Conservation (phyloP, 2,113 vertebrate genomes). For the Poeciliopsis occidentalis region DNA sequence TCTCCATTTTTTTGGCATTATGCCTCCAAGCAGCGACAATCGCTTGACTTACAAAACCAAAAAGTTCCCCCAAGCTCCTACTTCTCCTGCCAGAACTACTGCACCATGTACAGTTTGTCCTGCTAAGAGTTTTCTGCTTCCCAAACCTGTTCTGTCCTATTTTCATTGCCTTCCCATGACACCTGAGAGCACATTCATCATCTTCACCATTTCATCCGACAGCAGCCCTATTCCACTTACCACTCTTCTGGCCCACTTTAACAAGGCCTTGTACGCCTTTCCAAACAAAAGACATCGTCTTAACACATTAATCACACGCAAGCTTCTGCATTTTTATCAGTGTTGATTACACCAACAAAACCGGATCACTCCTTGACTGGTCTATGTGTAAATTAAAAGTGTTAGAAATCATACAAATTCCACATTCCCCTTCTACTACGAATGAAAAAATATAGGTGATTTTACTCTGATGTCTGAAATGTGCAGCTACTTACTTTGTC, state of each 20-base stretch:
- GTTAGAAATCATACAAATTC: conserved; percentile 11
- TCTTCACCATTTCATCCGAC: conserved; percentile 62
- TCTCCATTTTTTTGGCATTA: conserved; percentile 16
- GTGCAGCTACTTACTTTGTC: conserved; percentile 55
- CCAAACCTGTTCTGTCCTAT: conserved; percentile 70
- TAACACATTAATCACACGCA: conserved; percentile 30
- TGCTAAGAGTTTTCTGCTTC: conserved; percentile 38
- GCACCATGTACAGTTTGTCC: conserved; percentile 39
- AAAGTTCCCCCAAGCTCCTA: conserved; percentile 29
- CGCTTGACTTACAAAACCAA: neutral
- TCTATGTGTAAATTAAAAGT: conserved; percentile 12
- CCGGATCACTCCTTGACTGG: neutral
- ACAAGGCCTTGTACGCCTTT: conserved; percentile 53
- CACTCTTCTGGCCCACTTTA: conserved; percentile 77
- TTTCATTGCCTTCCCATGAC: conserved; percentile 73
- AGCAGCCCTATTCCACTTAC: conserved; percentile 72
- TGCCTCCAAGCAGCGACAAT: conserved; percentile 20
- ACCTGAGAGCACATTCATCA: conserved; percentile 81
- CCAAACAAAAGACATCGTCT: conserved; percentile 68
- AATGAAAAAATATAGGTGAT: conserved; percentile 20
- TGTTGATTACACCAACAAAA: neutral
- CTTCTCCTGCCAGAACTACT: conserved; percentile 11
- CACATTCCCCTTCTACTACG: conserved; percentile 15
- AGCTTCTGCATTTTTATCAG: conserved; percentile 14
- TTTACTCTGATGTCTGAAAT: conserved; percentile 37